A percentile compares a stretch with the other conserved stretches of the same genome.
These are phyloP conservation scores for Gasteruption jaculator DNA, from an alignment of 2,888 invertebrate species.

Conservation along the genomic window DNA sequence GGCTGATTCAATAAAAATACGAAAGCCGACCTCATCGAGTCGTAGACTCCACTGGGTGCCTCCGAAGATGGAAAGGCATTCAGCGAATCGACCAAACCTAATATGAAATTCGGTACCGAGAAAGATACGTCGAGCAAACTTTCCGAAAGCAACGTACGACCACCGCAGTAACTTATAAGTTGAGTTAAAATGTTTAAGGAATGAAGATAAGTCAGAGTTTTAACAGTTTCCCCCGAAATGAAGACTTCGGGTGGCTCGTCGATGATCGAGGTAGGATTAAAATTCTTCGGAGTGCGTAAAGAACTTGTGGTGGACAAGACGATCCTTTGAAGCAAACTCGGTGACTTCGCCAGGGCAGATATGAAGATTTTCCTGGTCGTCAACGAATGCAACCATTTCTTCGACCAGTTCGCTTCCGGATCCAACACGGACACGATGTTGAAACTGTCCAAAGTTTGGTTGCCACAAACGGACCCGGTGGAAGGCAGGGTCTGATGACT, in stretches of 20 bases:
- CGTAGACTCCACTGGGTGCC: conserved; percentile 36
- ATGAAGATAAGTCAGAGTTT: conserved; percentile 42
- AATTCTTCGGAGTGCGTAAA: conserved; percentile 29
- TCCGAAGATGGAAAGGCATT: conserved; percentile 35
- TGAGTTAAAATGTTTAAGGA: conserved; percentile 41
- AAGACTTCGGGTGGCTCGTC: conserved; percentile 41
- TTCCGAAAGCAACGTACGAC: conserved; percentile 36
- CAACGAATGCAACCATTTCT: conserved; percentile 40
- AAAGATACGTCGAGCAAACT: conserved; percentile 28
- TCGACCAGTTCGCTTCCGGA: conserved; percentile 43
- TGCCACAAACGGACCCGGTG: conserved; percentile 25
- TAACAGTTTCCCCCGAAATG: conserved; percentile 42
- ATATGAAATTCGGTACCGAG: conserved; percentile 34
- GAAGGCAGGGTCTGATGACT: conserved; percentile 27
- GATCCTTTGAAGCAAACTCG: conserved; percentile 35
- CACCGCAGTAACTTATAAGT: conserved; percentile 34
- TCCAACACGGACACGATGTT: conserved; percentile 43
- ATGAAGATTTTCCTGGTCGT: conserved; percentile 36
- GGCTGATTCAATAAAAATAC: conserved; percentile 35
- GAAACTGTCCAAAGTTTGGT: conserved; percentile 34
- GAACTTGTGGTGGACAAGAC: conserved; percentile 30
- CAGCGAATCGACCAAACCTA: conserved; percentile 31
- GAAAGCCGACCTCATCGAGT: conserved; percentile 34
- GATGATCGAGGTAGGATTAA: conserved; percentile 30
- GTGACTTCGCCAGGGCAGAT: conserved; percentile 35